These are phyloP conservation scores for Teinopalpus imperialis DNA, from an alignment of 2,888 invertebrate genomes.

Conservation along the genomic window DNA sequence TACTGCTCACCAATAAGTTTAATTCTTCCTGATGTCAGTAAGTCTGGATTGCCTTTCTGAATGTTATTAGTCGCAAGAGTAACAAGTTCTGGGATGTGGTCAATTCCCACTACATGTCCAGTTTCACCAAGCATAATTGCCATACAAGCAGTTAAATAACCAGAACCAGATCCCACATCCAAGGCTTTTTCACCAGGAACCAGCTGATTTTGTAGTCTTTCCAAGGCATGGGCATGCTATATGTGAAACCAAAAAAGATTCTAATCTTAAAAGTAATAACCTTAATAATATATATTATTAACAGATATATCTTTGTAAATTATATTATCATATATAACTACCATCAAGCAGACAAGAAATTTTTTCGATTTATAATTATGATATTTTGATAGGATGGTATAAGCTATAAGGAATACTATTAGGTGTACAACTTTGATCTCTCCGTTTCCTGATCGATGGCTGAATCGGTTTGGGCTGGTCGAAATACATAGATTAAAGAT, in stretches of 20 bases:
- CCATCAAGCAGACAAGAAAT: no score
- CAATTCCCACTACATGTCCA: slow-evolving; percentile 90
- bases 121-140: slow-evolving; percentile 89
- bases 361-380: no score
- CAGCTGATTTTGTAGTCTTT: slow-evolving; percentile 90
- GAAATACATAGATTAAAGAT: no score
- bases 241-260: slow-evolving; percentile 27
- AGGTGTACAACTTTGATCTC: no score
- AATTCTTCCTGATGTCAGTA: slow-evolving; percentile 86
- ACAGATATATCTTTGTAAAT: no score
- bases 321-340: no score
- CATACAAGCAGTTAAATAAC: slow-evolving; percentile 96
- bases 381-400: no score
- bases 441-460: no score
- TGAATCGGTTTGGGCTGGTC: no score
- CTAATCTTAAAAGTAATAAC: no score
- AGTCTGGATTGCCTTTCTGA: slow-evolving; percentile 85
- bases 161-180: slow-evolving; percentile 97
- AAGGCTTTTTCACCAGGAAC: slow-evolving; percentile 89
- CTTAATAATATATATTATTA: no score
- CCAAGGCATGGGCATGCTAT: slow-evolving; percentile 95
- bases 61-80: slow-evolving; percentile 89
- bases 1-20: slow-evolving; percentile 85
- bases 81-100: slow-evolving; percentile 93
- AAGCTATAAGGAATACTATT: no score